Evolutionary conservation across 1,140 invertebrate genomes (phyloP), one percentile per base, ranked within the genome.

Genomic region (Pentalonia nigronervosa): DNA sequence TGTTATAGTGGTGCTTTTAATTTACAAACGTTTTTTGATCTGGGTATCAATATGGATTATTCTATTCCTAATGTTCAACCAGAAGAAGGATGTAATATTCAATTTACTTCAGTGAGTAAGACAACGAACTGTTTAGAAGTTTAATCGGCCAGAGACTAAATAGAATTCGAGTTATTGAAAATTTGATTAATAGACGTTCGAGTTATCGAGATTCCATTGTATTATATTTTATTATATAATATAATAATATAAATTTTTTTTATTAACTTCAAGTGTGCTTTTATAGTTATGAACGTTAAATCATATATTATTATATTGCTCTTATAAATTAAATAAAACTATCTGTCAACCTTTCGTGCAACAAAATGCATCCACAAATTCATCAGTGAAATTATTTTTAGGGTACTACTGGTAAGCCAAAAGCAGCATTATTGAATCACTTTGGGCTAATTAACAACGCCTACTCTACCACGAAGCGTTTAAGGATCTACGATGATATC

Each of bases 361-460:
- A 60, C 11, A 11, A 60, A 60, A 60, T 60, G 56, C 56, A 60
- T 60, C 25, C 9, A 3, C 23, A 56, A 56, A 56, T 25, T 7
- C 21, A 56, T 56, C 23, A 7, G 23, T 60, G 23, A 8, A n/a
- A n/a, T 76, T 76, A 25, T 45, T 86, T 96, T 94, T 94, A 97
- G 96, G 97, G 97, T 30, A 98, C 98, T 7, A 98, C 97, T 87
- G 98, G 98, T 0, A 96, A 96, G 60, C 98, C 99, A 4, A 99
- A 99, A 95, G 99, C 97, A 21, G 97, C 97, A 0, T 95, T 97
- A 0, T 95, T 99, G 7, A 97, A 97, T 1, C 98, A 99, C 95
- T 96, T 97, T 94, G 97, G 97, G 93, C 95, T 98, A 17, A 96
- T 99, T 0, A 99, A 99, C 95, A 99, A 99, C 95, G 96, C 97